phyloP scores from a whole-genome alignment of 2,797 vertebrate species.

The Sphenopsis melanotis region DNA sequence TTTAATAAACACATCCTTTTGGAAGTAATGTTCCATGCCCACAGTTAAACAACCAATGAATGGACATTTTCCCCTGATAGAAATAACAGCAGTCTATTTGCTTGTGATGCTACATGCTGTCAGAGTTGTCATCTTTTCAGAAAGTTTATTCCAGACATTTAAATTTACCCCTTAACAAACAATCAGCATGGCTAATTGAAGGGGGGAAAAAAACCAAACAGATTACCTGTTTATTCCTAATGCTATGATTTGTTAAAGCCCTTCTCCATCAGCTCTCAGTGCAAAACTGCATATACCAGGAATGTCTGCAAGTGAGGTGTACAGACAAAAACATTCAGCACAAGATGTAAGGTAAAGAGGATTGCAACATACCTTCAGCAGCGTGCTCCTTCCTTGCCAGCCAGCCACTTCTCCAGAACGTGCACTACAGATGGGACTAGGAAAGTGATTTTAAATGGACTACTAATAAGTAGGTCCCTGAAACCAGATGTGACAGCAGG shows the following conservation, averaged over 20 bases:
- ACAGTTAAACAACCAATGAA: background rate
- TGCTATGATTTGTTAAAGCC: background rate
- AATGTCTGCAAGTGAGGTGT: slow-evolving; percentile 27
- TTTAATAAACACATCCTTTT: slow-evolving; percentile 28
- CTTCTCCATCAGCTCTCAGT: background rate
- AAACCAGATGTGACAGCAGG: slow-evolving; percentile 53
- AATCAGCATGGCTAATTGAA: background rate
- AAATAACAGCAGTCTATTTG: background rate
- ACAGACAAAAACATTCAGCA: slow-evolving; percentile 9
- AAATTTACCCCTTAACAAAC: background rate
- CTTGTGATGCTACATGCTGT: background rate
- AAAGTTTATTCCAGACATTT: slow-evolving; percentile 51
- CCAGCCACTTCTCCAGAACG: background rate
- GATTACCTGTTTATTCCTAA: background rate
- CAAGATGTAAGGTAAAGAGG: background rate
- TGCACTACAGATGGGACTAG: slow-evolving; percentile 33
- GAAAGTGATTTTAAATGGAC: slow-evolving; percentile 41
- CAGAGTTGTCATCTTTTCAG: slow-evolving; percentile 6
- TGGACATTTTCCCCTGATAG: background rate
- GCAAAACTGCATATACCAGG: background rate
- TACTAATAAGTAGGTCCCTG: slow-evolving; percentile 40
- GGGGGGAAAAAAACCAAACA: background rate
- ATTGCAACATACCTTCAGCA: slow-evolving; percentile 63
- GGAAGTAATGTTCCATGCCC: background rate
- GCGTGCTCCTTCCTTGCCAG: background rate